Evolutionary conservation across 2,797 vertebrate species (phyloP).

Genomic region (Antrozous pallidus): DNA sequence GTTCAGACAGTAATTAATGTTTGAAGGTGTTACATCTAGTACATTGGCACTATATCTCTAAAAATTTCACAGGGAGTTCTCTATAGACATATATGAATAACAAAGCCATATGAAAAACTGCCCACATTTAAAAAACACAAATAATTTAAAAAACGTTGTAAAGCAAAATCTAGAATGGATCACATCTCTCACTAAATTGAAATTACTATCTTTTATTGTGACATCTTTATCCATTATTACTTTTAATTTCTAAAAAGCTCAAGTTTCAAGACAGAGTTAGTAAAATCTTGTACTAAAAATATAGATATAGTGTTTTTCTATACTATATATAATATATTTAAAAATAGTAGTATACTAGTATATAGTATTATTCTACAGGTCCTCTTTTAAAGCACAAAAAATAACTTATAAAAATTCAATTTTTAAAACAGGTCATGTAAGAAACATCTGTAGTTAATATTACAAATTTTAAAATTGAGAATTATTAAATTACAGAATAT

Average conservation of each 20-base stretch:
- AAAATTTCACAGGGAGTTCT: neutral
- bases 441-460: neutral
- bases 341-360: neutral
- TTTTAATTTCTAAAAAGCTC: neutral
- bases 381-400: conserved; percentile 11
- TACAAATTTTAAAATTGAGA: neutral
- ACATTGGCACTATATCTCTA: neutral
- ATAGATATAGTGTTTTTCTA: neutral
- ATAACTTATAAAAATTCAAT: conserved; percentile 30
- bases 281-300: neutral
- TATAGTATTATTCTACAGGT: neutral
- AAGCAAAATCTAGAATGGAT: neutral
- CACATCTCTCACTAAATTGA: neutral
- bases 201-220: neutral
- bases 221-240: neutral
- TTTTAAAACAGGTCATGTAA: neutral
- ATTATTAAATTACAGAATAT: neutral
- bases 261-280: neutral
- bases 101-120: neutral
- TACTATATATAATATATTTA: neutral
- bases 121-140: neutral
- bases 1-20: neutral
- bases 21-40: neutral
- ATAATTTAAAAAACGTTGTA: neutral
- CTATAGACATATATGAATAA: neutral